These are phyloP conservation scores for Pachydiplax longipennis DNA, from an alignment of 2,888 invertebrate species.

Conservation along the genomic window DNA sequence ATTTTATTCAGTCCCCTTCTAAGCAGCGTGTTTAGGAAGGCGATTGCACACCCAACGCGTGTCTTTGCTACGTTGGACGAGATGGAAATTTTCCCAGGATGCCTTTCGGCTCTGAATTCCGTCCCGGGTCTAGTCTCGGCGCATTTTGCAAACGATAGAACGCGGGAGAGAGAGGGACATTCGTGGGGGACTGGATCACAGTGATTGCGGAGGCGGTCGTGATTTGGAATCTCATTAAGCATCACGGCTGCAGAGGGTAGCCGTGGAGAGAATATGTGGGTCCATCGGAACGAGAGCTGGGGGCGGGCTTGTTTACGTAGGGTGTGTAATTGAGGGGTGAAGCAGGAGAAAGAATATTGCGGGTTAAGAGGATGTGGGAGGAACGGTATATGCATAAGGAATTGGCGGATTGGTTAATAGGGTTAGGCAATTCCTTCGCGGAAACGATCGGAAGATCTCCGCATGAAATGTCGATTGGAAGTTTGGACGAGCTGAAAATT, in stretches of 20 bases:
- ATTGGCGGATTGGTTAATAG: neutral
- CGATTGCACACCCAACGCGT: neutral
- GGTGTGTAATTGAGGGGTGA: neutral
- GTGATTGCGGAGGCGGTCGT: conserved; percentile 30
- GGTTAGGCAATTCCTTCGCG: neutral
- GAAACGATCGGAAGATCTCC: too few species aligned
- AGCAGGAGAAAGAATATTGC: neutral
- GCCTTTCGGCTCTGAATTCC: neutral
- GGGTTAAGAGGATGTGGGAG: neutral
- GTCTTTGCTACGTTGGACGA: neutral
- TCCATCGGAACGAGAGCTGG: neutral
- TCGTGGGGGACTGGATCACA: neutral
- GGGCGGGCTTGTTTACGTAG: neutral
- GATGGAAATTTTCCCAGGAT: conserved; percentile 24
- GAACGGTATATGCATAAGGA: neutral
- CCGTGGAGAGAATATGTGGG: neutral
- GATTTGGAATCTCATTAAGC: conserved; percentile 6
- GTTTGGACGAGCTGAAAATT: too few species aligned
- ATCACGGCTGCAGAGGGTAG: neutral
- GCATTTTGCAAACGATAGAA: neutral
- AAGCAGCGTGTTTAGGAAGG: neutral
- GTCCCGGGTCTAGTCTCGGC: neutral
- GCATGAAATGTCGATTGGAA: too few species aligned
- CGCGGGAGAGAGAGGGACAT: neutral
- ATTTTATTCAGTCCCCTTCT: too few species aligned